These are phyloP conservation scores for Cydia amplana DNA, from an alignment of 1,140 invertebrate genomes.

Conservation along the genomic window DNA sequence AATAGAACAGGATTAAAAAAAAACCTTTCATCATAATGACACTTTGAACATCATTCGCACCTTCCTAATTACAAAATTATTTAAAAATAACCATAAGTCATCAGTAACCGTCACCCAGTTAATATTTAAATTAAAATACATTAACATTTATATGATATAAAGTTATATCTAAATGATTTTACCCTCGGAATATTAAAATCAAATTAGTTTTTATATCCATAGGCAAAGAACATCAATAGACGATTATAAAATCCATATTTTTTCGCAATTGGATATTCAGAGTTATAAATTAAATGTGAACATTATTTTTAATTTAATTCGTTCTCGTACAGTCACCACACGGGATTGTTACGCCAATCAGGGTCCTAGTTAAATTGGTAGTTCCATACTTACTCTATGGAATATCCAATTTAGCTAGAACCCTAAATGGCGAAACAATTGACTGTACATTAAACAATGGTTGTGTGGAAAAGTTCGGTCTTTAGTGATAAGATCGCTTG, in stretches of 20 bases:
- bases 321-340: too few species aligned
- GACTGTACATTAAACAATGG: too few species aligned
- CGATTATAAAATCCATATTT: background rate
- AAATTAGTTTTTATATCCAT: slow-evolving; percentile 1
- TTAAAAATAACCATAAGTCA: slow-evolving; percentile 27
- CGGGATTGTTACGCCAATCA: too few species aligned
- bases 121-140: slow-evolving; percentile 28
- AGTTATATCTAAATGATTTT: slow-evolving; percentile 14
- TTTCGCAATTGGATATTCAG: background rate
- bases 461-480: too few species aligned
- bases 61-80: slow-evolving; percentile 8
- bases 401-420: too few species aligned
- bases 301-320: too few species aligned
- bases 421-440: too few species aligned
- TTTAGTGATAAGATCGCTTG: too few species aligned
- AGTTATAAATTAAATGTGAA: too few species aligned
- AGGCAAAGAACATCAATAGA: background rate
- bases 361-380: too few species aligned
- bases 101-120: slow-evolving; percentile 29
- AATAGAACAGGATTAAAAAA: background rate
- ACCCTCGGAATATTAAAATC: slow-evolving; percentile 21
- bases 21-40: background rate
- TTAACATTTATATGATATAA: slow-evolving; percentile 18
- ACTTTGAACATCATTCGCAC: background rate
- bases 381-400: too few species aligned